Percentiles rank a stretch among this genome's conserved stretches.
Evolutionary conservation across 2,797 vertebrate genomes (phyloP).

Genomic region (Argya squamiceps): DNA sequence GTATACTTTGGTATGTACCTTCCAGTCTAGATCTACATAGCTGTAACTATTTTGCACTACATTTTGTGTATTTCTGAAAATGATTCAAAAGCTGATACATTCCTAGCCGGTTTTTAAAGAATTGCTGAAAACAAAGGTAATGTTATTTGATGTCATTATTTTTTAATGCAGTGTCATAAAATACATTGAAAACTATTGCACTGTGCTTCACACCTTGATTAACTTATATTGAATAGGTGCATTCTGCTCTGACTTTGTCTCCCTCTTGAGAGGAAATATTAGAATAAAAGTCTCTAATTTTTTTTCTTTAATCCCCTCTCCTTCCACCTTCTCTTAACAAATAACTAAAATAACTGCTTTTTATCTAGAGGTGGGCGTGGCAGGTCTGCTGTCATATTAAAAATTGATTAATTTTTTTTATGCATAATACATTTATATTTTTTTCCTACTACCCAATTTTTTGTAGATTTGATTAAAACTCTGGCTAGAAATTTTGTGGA

Average conservation of each 20-base stretch:
- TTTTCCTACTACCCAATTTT: not conserved
- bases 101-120: not conserved
- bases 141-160: not conserved
- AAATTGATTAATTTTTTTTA: not conserved
- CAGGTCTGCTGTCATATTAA: not conserved
- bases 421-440: not conserved
- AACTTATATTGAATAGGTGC: not conserved
- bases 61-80: not conserved
- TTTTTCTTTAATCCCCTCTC: not conserved
- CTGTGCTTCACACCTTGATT: not conserved
- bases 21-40: not conserved
- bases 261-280: not conserved
- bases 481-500: not conserved
- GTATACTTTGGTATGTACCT: not conserved
- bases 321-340: not conserved
- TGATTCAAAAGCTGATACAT: not conserved
- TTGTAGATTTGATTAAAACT: conserved; percentile 22
- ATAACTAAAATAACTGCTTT: not conserved
- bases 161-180: not conserved
- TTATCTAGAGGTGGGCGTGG: not conserved
- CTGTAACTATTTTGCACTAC: not conserved
- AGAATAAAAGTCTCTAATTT: not conserved
- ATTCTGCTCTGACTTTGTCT: not conserved
- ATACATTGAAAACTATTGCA: not conserved
- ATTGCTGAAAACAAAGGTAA: not conserved